phyloP scores from a whole-genome alignment of 2,113 vertebrate species.

The Aptenodytes forsteri region DNA sequence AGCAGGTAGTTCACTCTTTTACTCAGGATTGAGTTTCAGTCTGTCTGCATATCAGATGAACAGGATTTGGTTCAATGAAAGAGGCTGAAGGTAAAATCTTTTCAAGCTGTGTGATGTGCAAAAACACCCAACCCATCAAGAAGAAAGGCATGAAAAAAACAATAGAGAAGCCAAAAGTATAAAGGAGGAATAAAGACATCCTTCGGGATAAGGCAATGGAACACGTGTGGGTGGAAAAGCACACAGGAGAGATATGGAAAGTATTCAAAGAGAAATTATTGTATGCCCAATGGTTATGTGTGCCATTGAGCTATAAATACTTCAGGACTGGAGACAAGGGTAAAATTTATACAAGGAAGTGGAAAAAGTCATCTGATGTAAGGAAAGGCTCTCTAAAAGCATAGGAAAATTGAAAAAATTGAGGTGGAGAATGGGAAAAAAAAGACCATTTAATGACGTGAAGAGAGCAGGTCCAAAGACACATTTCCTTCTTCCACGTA shows the following conservation, averaged over 20 bases:
- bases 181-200: conserved; percentile 45
- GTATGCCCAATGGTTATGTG: conserved; percentile 50
- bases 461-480: background rate
- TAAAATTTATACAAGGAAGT: conserved; percentile 32
- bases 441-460: background rate
- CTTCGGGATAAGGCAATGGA: conserved; percentile 32
- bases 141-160: conserved; percentile 37
- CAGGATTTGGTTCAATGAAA: conserved; percentile 34
- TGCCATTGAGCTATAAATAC: conserved; percentile 61
- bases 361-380: background rate
- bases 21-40: background rate
- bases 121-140: conserved; percentile 30
- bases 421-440: background rate
- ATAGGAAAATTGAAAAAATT: background rate
- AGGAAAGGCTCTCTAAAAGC: background rate
- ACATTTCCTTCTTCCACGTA: background rate
- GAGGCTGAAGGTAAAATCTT: conserved; percentile 2
- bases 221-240: conserved; percentile 41
- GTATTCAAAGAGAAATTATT: conserved; percentile 61
- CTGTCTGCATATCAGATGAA: conserved; percentile 9
- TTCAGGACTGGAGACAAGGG: conserved; percentile 12
- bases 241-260: conserved; percentile 44
- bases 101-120: conserved; percentile 21
- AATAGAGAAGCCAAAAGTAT: conserved; percentile 26
- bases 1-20: background rate